Evolutionary conservation across 2,797 vertebrate species (phyloP).

Genomic region (Sebastes jordani): DNA sequence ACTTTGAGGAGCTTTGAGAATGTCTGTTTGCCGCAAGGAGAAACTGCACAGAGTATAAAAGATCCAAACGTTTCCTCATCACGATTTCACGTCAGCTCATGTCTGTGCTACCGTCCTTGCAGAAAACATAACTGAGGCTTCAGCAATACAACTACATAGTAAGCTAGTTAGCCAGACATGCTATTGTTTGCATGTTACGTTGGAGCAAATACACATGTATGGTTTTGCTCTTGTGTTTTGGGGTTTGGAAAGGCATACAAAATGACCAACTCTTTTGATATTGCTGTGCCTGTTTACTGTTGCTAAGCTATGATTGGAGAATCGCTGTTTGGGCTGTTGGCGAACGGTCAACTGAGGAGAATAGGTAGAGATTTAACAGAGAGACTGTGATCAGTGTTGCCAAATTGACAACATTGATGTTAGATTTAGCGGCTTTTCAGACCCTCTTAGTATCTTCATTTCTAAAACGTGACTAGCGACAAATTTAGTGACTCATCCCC

Average conservation of each 20-base stretch:
- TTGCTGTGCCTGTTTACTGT: not conserved
- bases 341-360: not conserved
- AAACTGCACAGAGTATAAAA: too few species aligned
- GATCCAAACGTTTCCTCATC: too few species aligned
- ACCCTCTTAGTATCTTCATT: too few species aligned
- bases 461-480: too few species aligned
- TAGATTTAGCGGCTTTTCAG: too few species aligned
- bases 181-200: not conserved
- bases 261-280: not conserved
- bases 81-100: too few species aligned
- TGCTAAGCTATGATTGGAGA: not conserved
- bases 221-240: not conserved
- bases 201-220: not conserved
- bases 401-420: too few species aligned
- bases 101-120: rapidly evolving
- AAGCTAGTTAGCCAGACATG: not conserved
- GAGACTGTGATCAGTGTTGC: not conserved
- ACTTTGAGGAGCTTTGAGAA: too few species aligned
- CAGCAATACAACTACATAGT: not conserved
- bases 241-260: not conserved
- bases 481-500: too few species aligned
- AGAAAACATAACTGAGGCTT: too few species aligned
- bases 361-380: not conserved
- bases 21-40: too few species aligned
- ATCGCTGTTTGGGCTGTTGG: not conserved